A percentile compares a stretch with the other conserved stretches of the same genome.
Conservation (phyloP, 2,888 invertebrate genomes). For the Lampropteryx suffumata region DNA sequence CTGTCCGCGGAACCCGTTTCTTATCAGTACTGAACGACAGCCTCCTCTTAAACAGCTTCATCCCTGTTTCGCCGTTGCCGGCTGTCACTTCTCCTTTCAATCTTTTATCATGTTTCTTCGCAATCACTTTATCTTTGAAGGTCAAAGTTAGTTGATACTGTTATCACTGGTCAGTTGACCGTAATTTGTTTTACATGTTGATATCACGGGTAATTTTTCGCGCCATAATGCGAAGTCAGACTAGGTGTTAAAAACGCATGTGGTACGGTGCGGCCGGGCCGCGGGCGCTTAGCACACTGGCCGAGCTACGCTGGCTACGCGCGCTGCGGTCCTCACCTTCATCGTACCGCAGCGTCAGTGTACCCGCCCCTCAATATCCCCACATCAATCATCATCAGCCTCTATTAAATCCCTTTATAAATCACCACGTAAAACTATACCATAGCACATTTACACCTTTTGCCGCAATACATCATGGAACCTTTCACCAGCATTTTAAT, state of each 20-base stretch:
- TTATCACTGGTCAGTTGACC: slow-evolving; percentile 43
- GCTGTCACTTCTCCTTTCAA: slow-evolving; percentile 50
- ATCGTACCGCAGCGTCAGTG: slow-evolving; percentile 45
- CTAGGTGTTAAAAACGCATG: slow-evolving; percentile 46
- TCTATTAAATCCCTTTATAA: slow-evolving; percentile 42
- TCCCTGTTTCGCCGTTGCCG: slow-evolving; percentile 51
- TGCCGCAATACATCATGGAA: slow-evolving; percentile 13
- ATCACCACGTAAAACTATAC: slow-evolving; percentile 27
- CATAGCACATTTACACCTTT: slow-evolving; percentile 29
- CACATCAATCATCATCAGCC: slow-evolving; percentile 48
- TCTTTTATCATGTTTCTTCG: slow-evolving; percentile 34
- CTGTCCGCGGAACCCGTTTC: slow-evolving; percentile 69
- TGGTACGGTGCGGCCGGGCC: slow-evolving; percentile 63
- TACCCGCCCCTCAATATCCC: slow-evolving; percentile 49
- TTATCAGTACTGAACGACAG: slow-evolving; percentile 78
- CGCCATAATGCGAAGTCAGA: slow-evolving; percentile 43
- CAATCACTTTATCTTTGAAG: slow-evolving; percentile 40
- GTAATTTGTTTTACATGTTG: slow-evolving; percentile 43
- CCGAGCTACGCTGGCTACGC: slow-evolving; percentile 37
- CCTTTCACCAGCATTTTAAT: slow-evolving; percentile 19
- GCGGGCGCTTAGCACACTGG: slow-evolving; percentile 76
- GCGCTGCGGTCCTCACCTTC: slow-evolving; percentile 52
- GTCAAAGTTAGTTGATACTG: slow-evolving; percentile 50
- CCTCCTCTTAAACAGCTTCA: slow-evolving; percentile 81
- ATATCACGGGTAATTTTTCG: slow-evolving; percentile 57